These are phyloP conservation scores for Morelia viridis DNA, from an alignment of 2,797 vertebrate genomes.

Conservation along the genomic window DNA sequence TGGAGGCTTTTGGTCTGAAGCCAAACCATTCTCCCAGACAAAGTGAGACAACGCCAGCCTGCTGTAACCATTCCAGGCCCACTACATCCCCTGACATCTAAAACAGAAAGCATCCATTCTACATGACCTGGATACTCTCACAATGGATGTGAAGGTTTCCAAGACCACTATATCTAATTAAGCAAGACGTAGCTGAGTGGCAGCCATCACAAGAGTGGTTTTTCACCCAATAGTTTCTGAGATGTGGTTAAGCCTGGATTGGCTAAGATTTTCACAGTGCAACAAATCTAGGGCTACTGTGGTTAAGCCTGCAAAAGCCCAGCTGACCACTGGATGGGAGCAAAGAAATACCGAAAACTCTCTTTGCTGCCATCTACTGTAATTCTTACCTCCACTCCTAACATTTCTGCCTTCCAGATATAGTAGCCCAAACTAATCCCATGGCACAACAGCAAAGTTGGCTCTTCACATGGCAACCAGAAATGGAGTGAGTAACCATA, in stretches of 20 bases:
- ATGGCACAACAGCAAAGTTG: neutral
- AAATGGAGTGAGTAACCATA: neutral
- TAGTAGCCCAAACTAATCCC: neutral
- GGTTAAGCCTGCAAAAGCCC: neutral
- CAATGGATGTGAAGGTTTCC: slow-evolving; percentile 4
- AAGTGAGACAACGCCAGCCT: neutral
- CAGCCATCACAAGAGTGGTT: neutral
- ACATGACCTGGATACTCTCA: neutral
- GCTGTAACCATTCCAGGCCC: neutral
- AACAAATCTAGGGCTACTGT: neutral
- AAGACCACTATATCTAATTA: neutral
- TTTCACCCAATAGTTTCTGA: neutral
- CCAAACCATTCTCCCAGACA: slow-evolving; percentile 16
- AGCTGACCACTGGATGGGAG: neutral
- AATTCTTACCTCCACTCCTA: neutral
- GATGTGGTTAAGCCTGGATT: neutral
- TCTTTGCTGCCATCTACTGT: neutral
- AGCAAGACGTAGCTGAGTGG: neutral
- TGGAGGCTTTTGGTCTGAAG: neutral
- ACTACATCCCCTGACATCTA: neutral
- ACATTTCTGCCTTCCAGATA: neutral
- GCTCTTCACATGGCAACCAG: slow-evolving; percentile 7
- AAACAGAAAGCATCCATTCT: slow-evolving; percentile 1
- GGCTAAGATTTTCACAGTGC: neutral
- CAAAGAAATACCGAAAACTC: neutral